Base-by-base conservation (phyloP, 2,888 invertebrate genomes). In the Azorinus chamasolen region DNA sequence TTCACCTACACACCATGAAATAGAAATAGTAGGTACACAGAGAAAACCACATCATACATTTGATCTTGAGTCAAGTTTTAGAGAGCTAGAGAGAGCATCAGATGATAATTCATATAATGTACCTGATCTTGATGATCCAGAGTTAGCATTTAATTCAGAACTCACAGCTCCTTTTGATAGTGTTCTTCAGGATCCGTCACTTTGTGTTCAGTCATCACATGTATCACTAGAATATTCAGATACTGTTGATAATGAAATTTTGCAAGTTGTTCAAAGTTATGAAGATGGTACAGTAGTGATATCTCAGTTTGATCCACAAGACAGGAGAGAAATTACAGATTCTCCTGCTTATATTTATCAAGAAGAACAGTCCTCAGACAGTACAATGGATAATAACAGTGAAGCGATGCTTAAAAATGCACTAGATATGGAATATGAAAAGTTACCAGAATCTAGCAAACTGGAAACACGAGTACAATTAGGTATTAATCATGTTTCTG, bases 361-460 rank as follows among this genome's bases (percentile, higher is more conserved):
- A 18, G 32, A 32, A 20, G 8, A 37, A 10, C 8, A 25, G 16
- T 24, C 18, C 4, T 14, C 32, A 20, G 65, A 59, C 27, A 76
- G 22, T 27, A 76, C 39, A 57, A 80, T 80, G 80, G 80, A 80
- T 77, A 57, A 37, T 14, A 77, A 76, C 41, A 80, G 80, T 71
- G 76, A 80, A 74, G 48, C 62, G n/a, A 73, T 80, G 76, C 59
- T 80, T 25, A 76, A 80, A 63, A 53, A 73, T 77, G 80, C 80
- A 27, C 62, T 80, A 14, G 80, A 80, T 54, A 69, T 80, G 69
- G 80, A 80, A 43, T 77, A 80, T 74, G 76, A 80, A 32, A 61
- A 62, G 22, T 43, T 80, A 1, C 70, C 80, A 27, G 76, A 76
- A 1, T 50, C 65, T 3, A 65, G 57, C 20, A 77, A 74, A 39